phyloP scores from a whole-genome alignment of 2,888 invertebrate genomes.

The Homarus gammarus region DNA sequence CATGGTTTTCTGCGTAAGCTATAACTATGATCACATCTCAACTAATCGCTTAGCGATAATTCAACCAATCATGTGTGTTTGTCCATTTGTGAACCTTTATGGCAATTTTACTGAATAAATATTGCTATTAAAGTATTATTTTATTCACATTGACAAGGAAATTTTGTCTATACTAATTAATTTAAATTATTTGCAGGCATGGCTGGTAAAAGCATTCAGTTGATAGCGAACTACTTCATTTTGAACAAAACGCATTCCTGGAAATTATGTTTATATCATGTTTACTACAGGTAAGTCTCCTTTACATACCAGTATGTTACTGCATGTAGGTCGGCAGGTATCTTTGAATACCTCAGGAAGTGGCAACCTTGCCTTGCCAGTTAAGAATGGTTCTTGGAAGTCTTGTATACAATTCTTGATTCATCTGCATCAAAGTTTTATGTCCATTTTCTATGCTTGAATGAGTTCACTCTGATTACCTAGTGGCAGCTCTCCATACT shows the following conservation, averaged over 20 bases:
- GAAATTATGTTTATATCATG: slow-evolving; percentile 50
- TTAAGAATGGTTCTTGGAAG: not conserved
- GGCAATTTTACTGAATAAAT: no score
- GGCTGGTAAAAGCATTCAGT: not conserved
- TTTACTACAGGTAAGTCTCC: slow-evolving; percentile 49
- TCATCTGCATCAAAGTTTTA: not conserved
- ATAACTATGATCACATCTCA: not conserved
- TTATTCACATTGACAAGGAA: no score
- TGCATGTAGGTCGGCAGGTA: not conserved
- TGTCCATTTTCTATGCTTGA: no score
- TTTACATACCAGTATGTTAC: not conserved
- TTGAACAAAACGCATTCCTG: slow-evolving; percentile 37
- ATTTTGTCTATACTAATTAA: no score
- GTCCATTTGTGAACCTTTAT: not conserved
- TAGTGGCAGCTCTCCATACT: no score
- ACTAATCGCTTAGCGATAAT: not conserved
- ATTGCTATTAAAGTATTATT: not conserved
- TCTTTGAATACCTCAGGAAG: no score
- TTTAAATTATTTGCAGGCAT: slow-evolving; percentile 21
- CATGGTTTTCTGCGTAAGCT: not conserved
- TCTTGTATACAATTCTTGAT: not conserved
- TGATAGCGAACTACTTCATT: slow-evolving; percentile 44
- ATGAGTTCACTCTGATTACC: no score
- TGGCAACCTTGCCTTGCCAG: no score
- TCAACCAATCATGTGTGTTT: not conserved